Percentiles rank a stretch among this genome's conserved stretches.
Evolutionary conservation across 2,888 invertebrate genomes (phyloP).

Genomic region (Ligdia adustata): DNA sequence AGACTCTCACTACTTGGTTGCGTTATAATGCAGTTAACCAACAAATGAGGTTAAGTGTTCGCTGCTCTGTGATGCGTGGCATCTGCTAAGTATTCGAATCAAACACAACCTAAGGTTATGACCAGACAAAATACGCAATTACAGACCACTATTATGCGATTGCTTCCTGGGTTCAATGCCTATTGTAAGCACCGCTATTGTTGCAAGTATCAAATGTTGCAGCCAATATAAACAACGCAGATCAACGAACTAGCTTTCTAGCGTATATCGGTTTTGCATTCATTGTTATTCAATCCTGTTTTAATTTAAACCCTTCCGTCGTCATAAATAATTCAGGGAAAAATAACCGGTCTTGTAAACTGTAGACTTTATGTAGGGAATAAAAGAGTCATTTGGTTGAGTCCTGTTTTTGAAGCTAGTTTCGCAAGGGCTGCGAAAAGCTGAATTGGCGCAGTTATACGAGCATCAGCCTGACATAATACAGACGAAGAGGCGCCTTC

Average conservation of each 20-base stretch:
- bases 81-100: slow-evolving; percentile 69
- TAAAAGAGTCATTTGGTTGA: slow-evolving; percentile 30
- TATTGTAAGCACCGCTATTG: slow-evolving; percentile 45
- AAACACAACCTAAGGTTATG: slow-evolving; percentile 55
- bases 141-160: slow-evolving; percentile 27
- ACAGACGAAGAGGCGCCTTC: slow-evolving; percentile 77
- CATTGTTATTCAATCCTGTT: slow-evolving; percentile 48
- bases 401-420: slow-evolving; percentile 55
- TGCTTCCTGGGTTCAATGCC: slow-evolving; percentile 46
- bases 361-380: slow-evolving; percentile 22
- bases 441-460: slow-evolving; percentile 52
- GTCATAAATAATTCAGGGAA: slow-evolving; percentile 58
- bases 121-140: slow-evolving; percentile 43
- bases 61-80: slow-evolving; percentile 67
- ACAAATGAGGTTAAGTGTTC: slow-evolving; percentile 77
- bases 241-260: slow-evolving; percentile 52
- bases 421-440: slow-evolving; percentile 51
- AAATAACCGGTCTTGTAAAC: slow-evolving; percentile 54
- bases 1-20: slow-evolving; percentile 39
- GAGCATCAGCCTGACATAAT: slow-evolving; percentile 63
- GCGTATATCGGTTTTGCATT: slow-evolving; percentile 49
- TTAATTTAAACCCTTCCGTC: slow-evolving; percentile 58
- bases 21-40: slow-evolving; percentile 73
- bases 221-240: slow-evolving; percentile 46
- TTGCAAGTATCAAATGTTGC: slow-evolving; percentile 48